Evolutionary conservation across 2,888 invertebrate species (phyloP).

Genomic region (Ichneumon xanthorius): DNA sequence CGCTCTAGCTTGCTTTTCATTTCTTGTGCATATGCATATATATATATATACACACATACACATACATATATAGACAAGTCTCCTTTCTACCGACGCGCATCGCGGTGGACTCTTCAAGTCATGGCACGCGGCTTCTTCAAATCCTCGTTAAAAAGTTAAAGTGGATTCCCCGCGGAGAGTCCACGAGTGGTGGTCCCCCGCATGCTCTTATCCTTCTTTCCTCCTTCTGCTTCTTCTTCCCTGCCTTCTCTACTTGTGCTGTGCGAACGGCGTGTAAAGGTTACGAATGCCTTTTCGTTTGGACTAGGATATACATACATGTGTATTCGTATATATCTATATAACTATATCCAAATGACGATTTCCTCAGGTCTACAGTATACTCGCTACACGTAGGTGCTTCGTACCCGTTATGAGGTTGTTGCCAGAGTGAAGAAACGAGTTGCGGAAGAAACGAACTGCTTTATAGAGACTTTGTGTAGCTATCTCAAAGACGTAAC

Average conservation of each 20-base stretch:
- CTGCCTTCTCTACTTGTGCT: slow-evolving; percentile 38
- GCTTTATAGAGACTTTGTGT: slow-evolving; percentile 6
- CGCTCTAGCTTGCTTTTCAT: slow-evolving; percentile 58
- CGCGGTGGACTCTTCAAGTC: slow-evolving; percentile 60
- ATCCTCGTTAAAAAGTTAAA: slow-evolving; percentile 81
- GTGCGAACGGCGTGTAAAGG: slow-evolving; percentile 48
- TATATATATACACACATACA: not conserved
- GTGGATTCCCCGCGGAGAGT: slow-evolving; percentile 72
- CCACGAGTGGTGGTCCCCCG: slow-evolving; percentile 67
- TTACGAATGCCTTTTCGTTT: slow-evolving; percentile 60
- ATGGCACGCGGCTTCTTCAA: slow-evolving; percentile 72
- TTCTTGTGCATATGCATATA: slow-evolving; percentile 25
- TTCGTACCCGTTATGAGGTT: slow-evolving; percentile 22
- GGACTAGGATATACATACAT: slow-evolving; percentile 12
- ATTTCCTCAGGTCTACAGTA: slow-evolving; percentile 37
- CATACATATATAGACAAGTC: not conserved
- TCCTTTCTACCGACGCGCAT: slow-evolving; percentile 43
- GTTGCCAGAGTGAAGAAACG: slow-evolving; percentile 21
- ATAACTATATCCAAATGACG: slow-evolving; percentile 24
- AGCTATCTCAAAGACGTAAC: slow-evolving; percentile 9
- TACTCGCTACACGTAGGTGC: not conserved
- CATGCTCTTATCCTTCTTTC: slow-evolving; percentile 44
- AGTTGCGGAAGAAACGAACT: slow-evolving; percentile 25
- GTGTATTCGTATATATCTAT: slow-evolving; percentile 19
- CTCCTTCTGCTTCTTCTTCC: slow-evolving; percentile 32